phyloP scores from a whole-genome alignment of 1,140 invertebrate genomes.

The Belonocnema kinseyi region DNA sequence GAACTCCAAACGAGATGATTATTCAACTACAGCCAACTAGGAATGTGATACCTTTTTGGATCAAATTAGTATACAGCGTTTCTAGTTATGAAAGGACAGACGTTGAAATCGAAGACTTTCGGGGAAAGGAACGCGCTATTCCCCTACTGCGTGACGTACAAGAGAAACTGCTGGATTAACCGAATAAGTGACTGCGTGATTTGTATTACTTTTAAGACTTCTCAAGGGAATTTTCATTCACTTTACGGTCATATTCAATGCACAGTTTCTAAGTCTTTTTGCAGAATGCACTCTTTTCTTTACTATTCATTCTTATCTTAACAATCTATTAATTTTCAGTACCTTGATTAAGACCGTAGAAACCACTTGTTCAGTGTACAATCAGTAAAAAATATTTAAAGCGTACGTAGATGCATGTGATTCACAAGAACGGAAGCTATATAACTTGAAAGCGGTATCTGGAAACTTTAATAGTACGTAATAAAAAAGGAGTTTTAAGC shows the following conservation, averaged over 20 bases:
- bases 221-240: conserved; percentile 1
- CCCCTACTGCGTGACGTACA: conserved; percentile 10
- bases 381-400: conserved; percentile 36
- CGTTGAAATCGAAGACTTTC: conserved; percentile 33
- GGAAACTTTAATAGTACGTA: background rate
- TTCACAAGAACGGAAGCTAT: background rate
- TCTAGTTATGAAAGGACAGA: conserved; percentile 46
- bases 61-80: conserved; percentile 58
- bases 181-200: conserved; percentile 35
- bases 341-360: background rate
- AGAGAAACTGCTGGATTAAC: conserved; percentile 15
- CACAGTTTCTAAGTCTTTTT: conserved; percentile 21
- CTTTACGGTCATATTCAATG: background rate
- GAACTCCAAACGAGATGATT: conserved; percentile 59
- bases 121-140: background rate
- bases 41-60: conserved; percentile 62
- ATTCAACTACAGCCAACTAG: conserved; percentile 63
- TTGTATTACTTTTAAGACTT: conserved; percentile 33
- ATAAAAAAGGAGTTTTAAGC: background rate
- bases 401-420: conserved; percentile 25
- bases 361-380: conserved; percentile 40
- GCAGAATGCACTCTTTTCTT: conserved; percentile 11
- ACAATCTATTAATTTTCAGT: conserved; percentile 23
- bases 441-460: background rate
- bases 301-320: background rate